Evolutionary conservation across 2,113 vertebrate species (phyloP).

Genomic region (Platysternon megacephalum): DNA sequence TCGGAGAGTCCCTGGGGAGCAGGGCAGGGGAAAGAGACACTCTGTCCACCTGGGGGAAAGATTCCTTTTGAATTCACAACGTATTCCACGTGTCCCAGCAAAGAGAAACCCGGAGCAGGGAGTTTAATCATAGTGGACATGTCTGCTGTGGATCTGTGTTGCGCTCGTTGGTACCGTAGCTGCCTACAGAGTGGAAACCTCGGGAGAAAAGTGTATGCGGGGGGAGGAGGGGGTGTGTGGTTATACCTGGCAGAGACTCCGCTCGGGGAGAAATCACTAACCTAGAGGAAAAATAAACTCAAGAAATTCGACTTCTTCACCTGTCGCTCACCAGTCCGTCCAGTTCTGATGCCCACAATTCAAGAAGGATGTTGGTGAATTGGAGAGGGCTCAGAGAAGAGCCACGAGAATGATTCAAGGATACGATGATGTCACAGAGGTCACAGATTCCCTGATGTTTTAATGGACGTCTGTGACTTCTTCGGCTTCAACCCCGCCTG

Average conservation of each 20-base stretch:
- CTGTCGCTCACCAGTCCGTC: neutral
- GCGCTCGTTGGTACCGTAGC: neutral
- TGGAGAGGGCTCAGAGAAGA: neutral
- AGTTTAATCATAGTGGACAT: neutral
- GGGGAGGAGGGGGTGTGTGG: neutral
- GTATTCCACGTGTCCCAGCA: neutral
- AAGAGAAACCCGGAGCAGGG: neutral
- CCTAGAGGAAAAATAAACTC: neutral
- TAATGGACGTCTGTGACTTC: neutral
- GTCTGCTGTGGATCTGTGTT: neutral
- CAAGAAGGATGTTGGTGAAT: neutral
- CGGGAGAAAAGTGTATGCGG: neutral
- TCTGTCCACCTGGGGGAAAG: neutral
- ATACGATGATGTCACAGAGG: neutral
- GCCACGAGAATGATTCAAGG: neutral
- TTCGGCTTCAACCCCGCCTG: neutral
- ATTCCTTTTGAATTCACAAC: neutral
- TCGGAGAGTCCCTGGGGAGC: neutral
- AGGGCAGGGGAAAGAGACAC: neutral
- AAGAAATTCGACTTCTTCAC: neutral
- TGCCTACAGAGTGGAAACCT: neutral
- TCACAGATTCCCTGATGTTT: neutral
- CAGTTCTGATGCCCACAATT: neutral
- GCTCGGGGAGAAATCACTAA: neutral
- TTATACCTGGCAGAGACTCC: neutral